phyloP scores from a whole-genome alignment of 2,113 vertebrate genomes.

The Spermophilus dauricus region DNA sequence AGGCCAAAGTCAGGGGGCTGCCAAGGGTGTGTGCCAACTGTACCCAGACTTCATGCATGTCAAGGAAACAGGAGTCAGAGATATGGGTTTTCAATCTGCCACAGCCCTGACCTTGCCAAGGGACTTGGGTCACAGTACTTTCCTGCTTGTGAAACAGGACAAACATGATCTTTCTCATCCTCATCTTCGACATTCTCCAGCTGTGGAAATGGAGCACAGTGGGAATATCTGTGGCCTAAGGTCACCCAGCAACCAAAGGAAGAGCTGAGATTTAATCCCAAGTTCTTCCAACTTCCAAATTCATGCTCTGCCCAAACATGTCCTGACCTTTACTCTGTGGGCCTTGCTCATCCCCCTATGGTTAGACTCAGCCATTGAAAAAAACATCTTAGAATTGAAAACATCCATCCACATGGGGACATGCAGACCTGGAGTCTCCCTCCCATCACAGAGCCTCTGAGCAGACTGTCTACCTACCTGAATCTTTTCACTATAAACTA shows the following conservation, averaged over 20 bases:
- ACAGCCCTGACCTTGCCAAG: neutral
- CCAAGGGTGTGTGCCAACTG: neutral
- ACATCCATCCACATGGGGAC: neutral
- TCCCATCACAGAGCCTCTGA: rapidly evolving
- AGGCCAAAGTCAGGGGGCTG: neutral
- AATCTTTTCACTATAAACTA: neutral
- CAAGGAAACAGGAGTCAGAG: neutral
- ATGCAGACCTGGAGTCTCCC: neutral
- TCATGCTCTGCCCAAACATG: neutral
- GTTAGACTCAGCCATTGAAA: neutral
- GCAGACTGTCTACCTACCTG: neutral
- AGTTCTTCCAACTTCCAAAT: neutral
- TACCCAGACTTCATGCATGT: neutral
- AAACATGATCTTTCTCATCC: rapidly evolving
- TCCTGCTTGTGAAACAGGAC: neutral
- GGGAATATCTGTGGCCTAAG: neutral
- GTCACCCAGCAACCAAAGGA: neutral
- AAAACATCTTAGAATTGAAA: neutral
- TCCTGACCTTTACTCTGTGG: neutral
- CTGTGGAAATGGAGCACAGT: neutral
- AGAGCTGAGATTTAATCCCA: neutral
- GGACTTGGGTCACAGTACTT: neutral
- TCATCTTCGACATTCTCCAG: neutral
- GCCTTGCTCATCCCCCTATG: neutral
- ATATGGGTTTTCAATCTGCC: neutral